These are phyloP conservation scores for Willisornis vidua DNA, from an alignment of 2,113 vertebrate genomes.

Conservation along the genomic window DNA sequence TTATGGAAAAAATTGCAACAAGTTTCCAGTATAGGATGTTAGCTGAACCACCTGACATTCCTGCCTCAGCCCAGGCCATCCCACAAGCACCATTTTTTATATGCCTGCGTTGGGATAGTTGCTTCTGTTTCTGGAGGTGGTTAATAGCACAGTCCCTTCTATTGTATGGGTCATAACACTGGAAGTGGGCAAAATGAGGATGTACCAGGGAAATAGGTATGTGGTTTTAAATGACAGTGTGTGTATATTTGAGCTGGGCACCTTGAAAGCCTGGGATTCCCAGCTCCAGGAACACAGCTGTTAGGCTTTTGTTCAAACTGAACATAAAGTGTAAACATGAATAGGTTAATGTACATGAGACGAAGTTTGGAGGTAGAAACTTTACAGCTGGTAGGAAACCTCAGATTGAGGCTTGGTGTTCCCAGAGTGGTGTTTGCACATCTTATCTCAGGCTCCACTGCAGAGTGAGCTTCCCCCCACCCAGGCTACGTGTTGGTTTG, in stretches of 20 bases:
- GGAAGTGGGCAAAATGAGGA: not conserved
- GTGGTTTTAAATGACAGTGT: not conserved
- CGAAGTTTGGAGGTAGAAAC: not conserved
- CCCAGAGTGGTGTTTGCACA: not conserved
- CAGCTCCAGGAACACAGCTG: not conserved
- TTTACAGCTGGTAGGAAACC: not conserved
- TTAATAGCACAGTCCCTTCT: not conserved
- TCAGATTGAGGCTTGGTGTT: not conserved
- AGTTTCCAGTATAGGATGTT: conserved; percentile 37
- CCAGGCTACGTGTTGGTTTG: not conserved
- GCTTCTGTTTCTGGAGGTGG: not conserved
- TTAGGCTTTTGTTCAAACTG: not conserved
- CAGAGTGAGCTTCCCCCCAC: not conserved
- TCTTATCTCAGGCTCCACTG: not conserved
- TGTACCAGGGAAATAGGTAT: not conserved
- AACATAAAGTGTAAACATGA: not conserved
- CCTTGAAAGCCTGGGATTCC: not conserved
- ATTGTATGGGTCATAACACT: not conserved
- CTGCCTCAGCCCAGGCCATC: not conserved
- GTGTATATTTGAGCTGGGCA: not conserved
- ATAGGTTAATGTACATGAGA: not conserved
- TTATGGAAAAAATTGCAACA: not conserved
- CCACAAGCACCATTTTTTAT: not conserved
- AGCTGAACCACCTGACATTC: not conserved
- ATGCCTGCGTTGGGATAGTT: not conserved